Conservation (phyloP, 2,113 vertebrate genomes). For the Edolisoma coerulescens region DNA sequence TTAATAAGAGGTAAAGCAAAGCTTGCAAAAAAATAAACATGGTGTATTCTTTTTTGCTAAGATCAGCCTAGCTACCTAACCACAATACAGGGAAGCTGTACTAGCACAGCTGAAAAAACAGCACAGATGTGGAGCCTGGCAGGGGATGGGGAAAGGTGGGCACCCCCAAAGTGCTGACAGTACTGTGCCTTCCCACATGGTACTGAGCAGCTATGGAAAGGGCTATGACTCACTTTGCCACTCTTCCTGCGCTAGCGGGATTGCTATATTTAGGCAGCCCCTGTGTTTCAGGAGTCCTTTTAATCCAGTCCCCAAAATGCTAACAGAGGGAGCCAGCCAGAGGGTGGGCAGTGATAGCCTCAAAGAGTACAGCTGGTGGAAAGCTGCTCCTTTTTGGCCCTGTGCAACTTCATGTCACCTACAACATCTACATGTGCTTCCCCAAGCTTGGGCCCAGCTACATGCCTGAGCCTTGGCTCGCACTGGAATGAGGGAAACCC, state of each 20-base stretch:
- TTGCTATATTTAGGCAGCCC: background rate
- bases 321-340: background rate
- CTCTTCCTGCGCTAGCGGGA: fast-evolving
- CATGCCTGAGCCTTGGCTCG: fast-evolving
- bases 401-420: background rate
- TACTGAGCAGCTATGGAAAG: background rate
- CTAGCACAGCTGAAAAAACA: background rate
- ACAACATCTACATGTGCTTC: fast-evolving
- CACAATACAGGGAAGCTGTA: background rate
- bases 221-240: background rate
- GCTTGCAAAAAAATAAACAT: background rate
- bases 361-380: background rate
- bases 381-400: background rate
- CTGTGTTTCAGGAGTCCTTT: background rate
- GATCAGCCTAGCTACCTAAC: background rate
- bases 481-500: background rate
- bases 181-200: background rate
- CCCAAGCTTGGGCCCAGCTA: background rate
- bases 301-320: background rate
- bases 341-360: background rate
- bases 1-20: background rate
- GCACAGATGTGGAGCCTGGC: background rate
- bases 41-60: background rate
- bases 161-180: background rate
- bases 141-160: background rate